Evolutionary conservation across 2,113 vertebrate species (phyloP), one percentile per base, ranked within the genome.

Genomic region (Gallinago undulata): DNA sequence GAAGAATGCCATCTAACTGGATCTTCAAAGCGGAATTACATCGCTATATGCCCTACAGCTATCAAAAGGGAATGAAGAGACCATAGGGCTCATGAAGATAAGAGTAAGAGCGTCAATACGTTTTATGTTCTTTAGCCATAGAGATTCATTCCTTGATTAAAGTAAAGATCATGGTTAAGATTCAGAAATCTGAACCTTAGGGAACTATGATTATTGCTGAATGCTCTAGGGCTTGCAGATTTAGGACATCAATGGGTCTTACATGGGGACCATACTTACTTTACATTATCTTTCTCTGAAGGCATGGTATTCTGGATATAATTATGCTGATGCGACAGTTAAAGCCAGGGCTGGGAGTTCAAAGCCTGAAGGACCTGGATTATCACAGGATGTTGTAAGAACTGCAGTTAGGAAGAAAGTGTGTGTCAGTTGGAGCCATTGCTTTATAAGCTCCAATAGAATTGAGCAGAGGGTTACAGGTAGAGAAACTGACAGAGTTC

Each of bases 1-100:
- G 43, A 93, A 96, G 91, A 97, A 96, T 92, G 91, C 50, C 72
- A 95, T 89, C 91, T 67, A 92, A 89, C 94, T 91, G 80, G 91
- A 93, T 94, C 80, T 90, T 95, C 94, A 93, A 94, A 84, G 95
- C n/a, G 69, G 64, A 63, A 78, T 70, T 80, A 22, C 16, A 59
- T 13, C 86, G 76, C 56, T 78, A 9, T 80, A 70, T 75, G 30
- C 43, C 93, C 80, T 63, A 39, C 60, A 86, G 89, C 76, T 81
- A 60, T 81, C 37, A 74, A 55, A 89, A 84, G 69, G 76, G 50
- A 94, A 84, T 78, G 69, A 93, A 70, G 51, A 81, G 33, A 64
- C 86, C 77, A 2, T 47, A 79, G 69, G 30, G 30, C 47, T 77
- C 31, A 27, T 9, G 35, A 55, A 93, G 95, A 93, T 97, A 97